These are phyloP conservation scores for Vanessa tameamea DNA, from an alignment of 1,140 invertebrate genomes.

Conservation along the genomic window DNA sequence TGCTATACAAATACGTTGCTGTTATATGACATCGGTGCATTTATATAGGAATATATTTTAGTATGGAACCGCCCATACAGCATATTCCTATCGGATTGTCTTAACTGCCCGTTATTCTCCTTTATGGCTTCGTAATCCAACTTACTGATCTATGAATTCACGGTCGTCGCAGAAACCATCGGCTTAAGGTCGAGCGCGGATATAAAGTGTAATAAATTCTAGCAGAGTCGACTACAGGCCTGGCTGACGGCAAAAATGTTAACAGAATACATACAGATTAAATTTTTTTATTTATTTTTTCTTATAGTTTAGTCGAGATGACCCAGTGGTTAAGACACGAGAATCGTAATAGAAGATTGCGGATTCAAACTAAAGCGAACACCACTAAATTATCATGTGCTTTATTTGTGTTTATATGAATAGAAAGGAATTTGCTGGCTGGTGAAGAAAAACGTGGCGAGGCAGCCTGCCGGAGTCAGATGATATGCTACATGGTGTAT, in stretches of 20 bases:
- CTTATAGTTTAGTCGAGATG: no score
- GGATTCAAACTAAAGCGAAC: no score
- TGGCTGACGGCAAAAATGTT: neutral
- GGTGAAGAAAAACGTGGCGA: no score
- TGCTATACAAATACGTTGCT: no score
- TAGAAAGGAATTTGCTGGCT: no score
- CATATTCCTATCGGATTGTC: neutral
- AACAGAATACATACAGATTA: neutral
- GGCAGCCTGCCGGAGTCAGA: no score
- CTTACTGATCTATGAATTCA: neutral
- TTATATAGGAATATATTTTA: neutral
- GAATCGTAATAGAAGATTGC: no score
- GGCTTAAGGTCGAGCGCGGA: conserved; percentile 4
- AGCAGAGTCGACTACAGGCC: neutral
- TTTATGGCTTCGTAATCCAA: conserved; percentile 7
- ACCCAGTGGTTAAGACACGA: no score
- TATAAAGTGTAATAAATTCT: conserved; percentile 9
- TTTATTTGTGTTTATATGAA: no score
- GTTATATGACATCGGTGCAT: neutral
- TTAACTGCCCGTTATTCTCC: conserved; percentile 3
- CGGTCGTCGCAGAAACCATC: neutral
- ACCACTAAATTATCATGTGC: no score
- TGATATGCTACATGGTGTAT: no score
- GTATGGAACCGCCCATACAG: neutral
- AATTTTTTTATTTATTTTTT: no score